Evolutionary conservation across 2,113 vertebrate genomes (phyloP), one percentile per base, ranked within the genome.

Genomic region (Hydrolagus affinis): DNA sequence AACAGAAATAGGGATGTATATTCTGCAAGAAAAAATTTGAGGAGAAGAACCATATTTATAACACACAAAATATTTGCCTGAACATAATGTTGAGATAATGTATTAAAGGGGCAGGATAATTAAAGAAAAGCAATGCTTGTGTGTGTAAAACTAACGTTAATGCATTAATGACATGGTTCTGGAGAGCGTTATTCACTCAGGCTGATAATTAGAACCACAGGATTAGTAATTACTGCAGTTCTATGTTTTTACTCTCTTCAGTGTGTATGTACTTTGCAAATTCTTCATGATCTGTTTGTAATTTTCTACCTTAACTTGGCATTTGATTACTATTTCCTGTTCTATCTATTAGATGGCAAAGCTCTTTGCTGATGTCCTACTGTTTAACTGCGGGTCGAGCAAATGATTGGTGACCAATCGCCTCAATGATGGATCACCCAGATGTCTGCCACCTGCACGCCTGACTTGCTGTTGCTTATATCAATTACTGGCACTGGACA

Each of bases 401-500:
- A 83, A 83, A 83, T 83, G 19, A 66, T 32, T 83, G 25, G 78
- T 83, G 62, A 28, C 44, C 44, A 44, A 44, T 44, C 44, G 44
- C 44, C 62, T 83, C 78, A 14, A 66, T 83, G 62, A 83, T 30
- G 64, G 77, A 64, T 64, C 28, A 28, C 75, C 11, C 75, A 23
- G n/a, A 77, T 83, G 62, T 30, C 32, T 83, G 25, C 15, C 62
- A 83, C 14, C 11, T 32, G 60, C 62, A 68, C 23, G 17, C 60
- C 66, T 64, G 28, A 64, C 78, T 83, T 66, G 28, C 78, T 32
- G 60, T 8, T 3, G 62, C 19, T 10, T 21, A 2, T 30, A 62
- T 83, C 78, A 83, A 66, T 83, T 83, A 83, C 32, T 66, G 28
- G 60, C 64, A 17, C 62, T 83, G 78, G 62, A 83, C 32, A 28